Conservation (phyloP, 2,113 vertebrate genomes). For the Chaenocephalus aceratus region DNA sequence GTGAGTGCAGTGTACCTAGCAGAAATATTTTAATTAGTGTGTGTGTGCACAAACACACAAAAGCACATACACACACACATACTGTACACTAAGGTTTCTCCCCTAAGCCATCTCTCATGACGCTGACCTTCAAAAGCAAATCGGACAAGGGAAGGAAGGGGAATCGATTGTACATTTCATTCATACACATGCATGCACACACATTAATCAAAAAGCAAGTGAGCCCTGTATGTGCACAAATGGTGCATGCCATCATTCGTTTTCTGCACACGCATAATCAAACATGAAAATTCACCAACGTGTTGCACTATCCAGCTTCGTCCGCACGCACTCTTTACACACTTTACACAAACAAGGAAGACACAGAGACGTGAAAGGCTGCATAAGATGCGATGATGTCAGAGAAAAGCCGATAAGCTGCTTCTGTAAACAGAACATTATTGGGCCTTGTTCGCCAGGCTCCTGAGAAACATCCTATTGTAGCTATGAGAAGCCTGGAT, state of each 20-base stretch:
- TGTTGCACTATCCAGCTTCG: slow-evolving; percentile 27
- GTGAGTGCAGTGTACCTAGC: slow-evolving; percentile 8
- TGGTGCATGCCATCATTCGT: slow-evolving; percentile 53
- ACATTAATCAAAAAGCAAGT: slow-evolving; percentile 75
- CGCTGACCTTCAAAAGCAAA: slow-evolving; percentile 77
- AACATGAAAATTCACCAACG: slow-evolving; percentile 52
- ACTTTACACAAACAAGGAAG: slow-evolving; percentile 16
- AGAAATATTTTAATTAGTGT: slow-evolving; percentile 52
- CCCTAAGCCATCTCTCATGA: slow-evolving; percentile 45
- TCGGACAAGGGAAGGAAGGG: slow-evolving; percentile 59
- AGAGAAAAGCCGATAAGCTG: slow-evolving; percentile 51
- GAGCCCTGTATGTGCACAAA: slow-evolving; percentile 55
- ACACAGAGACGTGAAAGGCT: slow-evolving; percentile 1
- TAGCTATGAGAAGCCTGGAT: slow-evolving; percentile 50
- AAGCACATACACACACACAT: slow-evolving; percentile 1
- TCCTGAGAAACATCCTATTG: slow-evolving; percentile 52
- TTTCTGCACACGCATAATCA: slow-evolving; percentile 64
- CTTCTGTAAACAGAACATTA: slow-evolving; percentile 46
- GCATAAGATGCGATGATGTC: slow-evolving; percentile 16
- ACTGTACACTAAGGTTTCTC: slow-evolving; percentile 12
- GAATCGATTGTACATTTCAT: slow-evolving; percentile 78
- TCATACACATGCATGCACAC: slow-evolving; percentile 69
- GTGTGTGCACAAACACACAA: slow-evolving; percentile 23
- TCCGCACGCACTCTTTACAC: background rate
- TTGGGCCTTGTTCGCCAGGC: slow-evolving; percentile 45